A percentile compares a stretch with the other conserved stretches of the same genome.
Evolutionary conservation across 2,888 invertebrate genomes (phyloP).

Genomic region (Troides aeacus): DNA sequence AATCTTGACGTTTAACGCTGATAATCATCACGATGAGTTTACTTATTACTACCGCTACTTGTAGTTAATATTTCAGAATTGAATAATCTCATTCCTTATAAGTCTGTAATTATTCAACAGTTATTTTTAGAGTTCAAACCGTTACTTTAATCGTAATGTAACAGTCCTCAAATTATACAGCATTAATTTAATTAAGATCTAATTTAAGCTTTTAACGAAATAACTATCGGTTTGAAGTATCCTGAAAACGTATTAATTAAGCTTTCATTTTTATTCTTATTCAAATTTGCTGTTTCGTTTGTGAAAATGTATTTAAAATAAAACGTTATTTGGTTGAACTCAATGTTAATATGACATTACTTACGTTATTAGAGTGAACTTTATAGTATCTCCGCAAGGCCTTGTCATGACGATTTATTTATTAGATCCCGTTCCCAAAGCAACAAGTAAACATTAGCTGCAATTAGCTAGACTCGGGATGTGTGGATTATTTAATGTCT

Average conservation of each 20-base stretch:
- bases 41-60: too few relatives aligned
- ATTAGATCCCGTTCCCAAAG: background rate
- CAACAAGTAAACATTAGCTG: conserved; percentile 1
- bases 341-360: background rate
- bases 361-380: background rate
- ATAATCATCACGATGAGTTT: too few relatives aligned
- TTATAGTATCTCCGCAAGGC: background rate
- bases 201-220: background rate
- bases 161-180: background rate
- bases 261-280: too few relatives aligned
- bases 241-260: too few relatives aligned
- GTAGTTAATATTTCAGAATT: background rate
- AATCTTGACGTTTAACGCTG: too few relatives aligned
- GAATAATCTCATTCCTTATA: background rate
- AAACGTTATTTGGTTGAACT: background rate
- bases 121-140: background rate
- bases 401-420: background rate
- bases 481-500: background rate
- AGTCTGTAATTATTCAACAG: background rate
- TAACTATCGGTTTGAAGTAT: background rate
- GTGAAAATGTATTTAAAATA: background rate
- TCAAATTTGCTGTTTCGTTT: background rate
- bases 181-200: background rate
- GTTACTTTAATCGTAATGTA: conserved; percentile 4
- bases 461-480: conserved; percentile 2